Base-by-base conservation (phyloP, 2,797 vertebrate genomes). In the Neoniphon sammara region DNA sequence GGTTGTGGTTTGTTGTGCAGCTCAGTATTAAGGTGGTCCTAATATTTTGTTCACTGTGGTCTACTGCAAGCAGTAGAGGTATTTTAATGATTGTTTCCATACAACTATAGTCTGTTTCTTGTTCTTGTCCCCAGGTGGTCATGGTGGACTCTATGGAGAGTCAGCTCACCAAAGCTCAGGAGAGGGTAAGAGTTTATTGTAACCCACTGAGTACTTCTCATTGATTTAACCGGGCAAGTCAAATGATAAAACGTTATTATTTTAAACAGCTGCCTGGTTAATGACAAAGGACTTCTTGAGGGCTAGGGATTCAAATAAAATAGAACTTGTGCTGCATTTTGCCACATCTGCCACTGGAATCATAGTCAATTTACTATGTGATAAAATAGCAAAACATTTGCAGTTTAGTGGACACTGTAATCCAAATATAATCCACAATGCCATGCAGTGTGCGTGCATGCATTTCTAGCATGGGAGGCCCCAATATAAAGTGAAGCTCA, bases 91-190 rank as follows among this genome's bases (percentile, higher is more conserved):
- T 5, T 54, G 20, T 50, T 49, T 53, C 7, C 25, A 70, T 49
- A 36, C 10, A 66, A 0, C 27, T 67, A 8, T 4, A 34, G 25
- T 31, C 1, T 0, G 64, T 25, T 57, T 69, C 5, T 42, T 62
- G 12, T 78, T 34, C 7, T 34, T 75, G 10, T 58, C 56, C 55
- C 17, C 63, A 95, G 94, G 84, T 85, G 18, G 88, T 91, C 70
- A 88, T 92, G 30, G 86, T 93, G 1, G 93, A 91, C 50, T 72
- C 89, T 9, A 60, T 96, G 69, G 96, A 97, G 90, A 92, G 62
- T 47, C 91, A 88, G 52, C 46, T 96, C 10, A 70, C 77, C 0
- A 75, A 87, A 46, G 93, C 95, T 7, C 95, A 96, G 46, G 96
- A 96, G 56, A 95, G 90, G 93, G 97, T 97, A 75, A 4, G 53